Evolutionary conservation across 1,140 invertebrate genomes (phyloP), one percentile per base, ranked within the genome.

Genomic region (Chrysomallon squamiferum): DNA sequence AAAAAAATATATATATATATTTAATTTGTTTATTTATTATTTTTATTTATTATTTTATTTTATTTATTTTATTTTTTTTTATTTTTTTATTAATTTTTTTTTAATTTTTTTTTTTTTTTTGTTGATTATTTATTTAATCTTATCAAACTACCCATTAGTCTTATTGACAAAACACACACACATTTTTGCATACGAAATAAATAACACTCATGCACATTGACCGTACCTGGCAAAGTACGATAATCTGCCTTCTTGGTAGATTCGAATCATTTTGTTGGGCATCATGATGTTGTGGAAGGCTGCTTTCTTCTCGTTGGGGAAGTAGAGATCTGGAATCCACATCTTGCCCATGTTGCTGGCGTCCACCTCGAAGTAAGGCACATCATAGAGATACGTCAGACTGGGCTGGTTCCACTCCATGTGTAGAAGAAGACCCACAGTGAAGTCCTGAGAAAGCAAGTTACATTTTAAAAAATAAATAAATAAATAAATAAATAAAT

Each of bases 211-310:
- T n/a, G n/a, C n/a, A n/a, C n/a, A n/a, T n/a, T n/a, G n/a, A 52
- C 7, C n/a, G 59, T 73, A 83, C 81, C 80, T 76, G 25, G 78
- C 66, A 49, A 71, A 69, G 59, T 81, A 84, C 3, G 71, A 65
- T 9, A 85, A 63, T 9, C 64, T 81, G 5, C 91, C 90, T 65
- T 89, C 85, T 6, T 87, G 87, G 47, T 80, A 75, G 2, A 87
- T 72, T 45, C 82, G 74, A 56, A 88, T 72, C 54, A 88, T 81
- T 59, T 82, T 82, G 70, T 88, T 88, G 6, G 84, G 82, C 11
- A 83, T 81, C 35, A 86, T 86, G 2, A 87, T 80, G 30, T 78
- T 59, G 68, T 88, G 87, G 56, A 87, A 85, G 30, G 76, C 76
- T 0, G 85, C 87, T 33, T 80, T 72, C 74, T 87, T 87, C 58